Base-by-base conservation (phyloP, 2,113 vertebrate species). In the Caretta caretta region DNA sequence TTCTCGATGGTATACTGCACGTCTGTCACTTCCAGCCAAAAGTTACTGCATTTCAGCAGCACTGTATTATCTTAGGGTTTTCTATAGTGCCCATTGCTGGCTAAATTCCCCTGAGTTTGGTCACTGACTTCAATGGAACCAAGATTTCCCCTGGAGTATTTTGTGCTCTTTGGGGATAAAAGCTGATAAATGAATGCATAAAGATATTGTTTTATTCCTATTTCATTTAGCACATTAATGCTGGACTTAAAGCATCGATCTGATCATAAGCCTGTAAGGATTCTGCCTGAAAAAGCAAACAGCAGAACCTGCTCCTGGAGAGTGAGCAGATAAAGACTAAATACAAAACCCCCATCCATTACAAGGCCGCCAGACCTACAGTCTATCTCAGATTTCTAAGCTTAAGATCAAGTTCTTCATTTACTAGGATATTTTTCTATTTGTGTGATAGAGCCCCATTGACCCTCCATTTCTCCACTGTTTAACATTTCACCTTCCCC, bases 391-490 rank as follows among this genome's bases (percentile, higher is more conserved):
- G 4, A 79, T 91, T 95, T 94, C 84, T 90, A 93, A 87, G 35
- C n/a, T 81, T 93, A 85, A 91, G 82, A 56, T 93, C 83, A 91
- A 10, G 53, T 93, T 93, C 90, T 88, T 94, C 1, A 90, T 87
- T 93, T 95, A 94, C 81, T 81, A 17, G 16, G 91, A 89, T 81
- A 90, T 92, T 94, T 94, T 69, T 51, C 56, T 81, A 50, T 72
- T 38, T 69, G 35, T 69, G 35, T 69, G n/a, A 20, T 20, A 38
- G n/a, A 72, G 19, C n/a, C 65, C 62, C 56, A 86, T 20, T 50
- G n/a, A 96, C 11, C 86, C 56, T 49, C 56, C 12, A 4, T 82
- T 72, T 90, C 49, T 88, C 56, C 88, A 51, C 31, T 90, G 50
- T 93, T 95, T 48, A 86, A 85, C 27, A 49, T 87, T 86, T 93